phyloP scores from a whole-genome alignment of 2,888 invertebrate species.

The Thysanoteuthis rhombus region DNA sequence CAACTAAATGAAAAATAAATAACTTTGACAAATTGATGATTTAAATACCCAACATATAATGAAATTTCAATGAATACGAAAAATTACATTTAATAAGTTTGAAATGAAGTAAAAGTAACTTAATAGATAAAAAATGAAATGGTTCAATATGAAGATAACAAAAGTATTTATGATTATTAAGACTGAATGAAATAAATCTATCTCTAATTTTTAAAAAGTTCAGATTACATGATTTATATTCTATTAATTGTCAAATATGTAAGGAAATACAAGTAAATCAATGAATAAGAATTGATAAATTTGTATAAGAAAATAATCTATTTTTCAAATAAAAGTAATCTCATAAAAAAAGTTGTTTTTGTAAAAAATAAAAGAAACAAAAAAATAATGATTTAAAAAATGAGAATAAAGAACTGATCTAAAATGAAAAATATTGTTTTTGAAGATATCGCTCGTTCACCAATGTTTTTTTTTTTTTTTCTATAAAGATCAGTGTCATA shows the following conservation, averaged over 20 bases:
- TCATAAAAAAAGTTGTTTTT: too few relatives aligned
- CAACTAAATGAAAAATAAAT: not conserved
- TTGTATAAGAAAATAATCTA: too few relatives aligned
- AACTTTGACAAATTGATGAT: too few relatives aligned
- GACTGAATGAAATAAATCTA: not conserved
- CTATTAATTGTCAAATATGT: not conserved
- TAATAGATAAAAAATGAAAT: not conserved
- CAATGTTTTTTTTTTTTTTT: too few relatives aligned
- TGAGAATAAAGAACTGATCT: too few relatives aligned
- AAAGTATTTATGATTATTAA: not conserved
- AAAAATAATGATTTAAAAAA: too few relatives aligned
- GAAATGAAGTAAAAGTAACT: not conserved
- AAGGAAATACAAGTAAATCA: not conserved
- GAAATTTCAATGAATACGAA: not conserved
- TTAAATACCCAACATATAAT: not conserved
- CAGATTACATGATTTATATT: not conserved
- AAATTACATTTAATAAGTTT: not conserved
- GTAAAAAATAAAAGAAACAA: too few relatives aligned
- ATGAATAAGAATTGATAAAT: not conserved
- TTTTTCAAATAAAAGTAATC: too few relatives aligned
- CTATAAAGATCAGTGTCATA: too few relatives aligned
- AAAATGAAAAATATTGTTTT: too few relatives aligned
- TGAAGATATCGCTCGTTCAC: too few relatives aligned
- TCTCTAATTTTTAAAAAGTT: not conserved
- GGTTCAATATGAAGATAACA: not conserved